These are phyloP conservation scores for Pyrocephalus nanus DNA, from an alignment of 2,797 vertebrate species.

Conservation along the genomic window DNA sequence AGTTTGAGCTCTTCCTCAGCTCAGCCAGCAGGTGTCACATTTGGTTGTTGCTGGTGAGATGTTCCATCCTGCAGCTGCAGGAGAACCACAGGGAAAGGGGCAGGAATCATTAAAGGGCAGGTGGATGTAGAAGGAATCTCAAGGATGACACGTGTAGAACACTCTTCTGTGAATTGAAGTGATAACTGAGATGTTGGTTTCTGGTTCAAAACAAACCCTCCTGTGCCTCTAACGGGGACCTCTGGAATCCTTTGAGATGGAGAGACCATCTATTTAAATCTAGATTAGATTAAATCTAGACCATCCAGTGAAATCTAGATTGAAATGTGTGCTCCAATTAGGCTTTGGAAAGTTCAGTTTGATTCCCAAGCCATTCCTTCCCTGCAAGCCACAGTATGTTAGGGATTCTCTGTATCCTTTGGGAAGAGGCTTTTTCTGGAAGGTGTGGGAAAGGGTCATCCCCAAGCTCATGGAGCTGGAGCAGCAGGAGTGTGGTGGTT, in stretches of 20 bases:
- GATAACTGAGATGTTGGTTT: neutral
- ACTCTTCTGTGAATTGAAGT: accelerated
- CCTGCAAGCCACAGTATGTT: neutral
- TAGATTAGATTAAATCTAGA: neutral
- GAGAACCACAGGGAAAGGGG: neutral
- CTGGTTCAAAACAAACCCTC: neutral
- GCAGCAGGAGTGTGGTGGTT: accelerated
- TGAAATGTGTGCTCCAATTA: neutral
- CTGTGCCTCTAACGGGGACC: neutral
- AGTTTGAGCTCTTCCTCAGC: neutral
- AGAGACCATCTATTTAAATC: neutral
- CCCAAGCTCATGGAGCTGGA: neutral
- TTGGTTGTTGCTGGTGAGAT: neutral
- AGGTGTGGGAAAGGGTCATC: neutral
- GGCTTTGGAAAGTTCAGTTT: neutral
- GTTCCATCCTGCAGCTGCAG: neutral
- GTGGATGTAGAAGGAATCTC: no score
- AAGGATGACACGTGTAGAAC: accelerated
- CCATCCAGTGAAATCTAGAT: neutral
- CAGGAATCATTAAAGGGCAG: accelerated
- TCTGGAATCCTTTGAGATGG: neutral
- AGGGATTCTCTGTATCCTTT: no score
- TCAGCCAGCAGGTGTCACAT: conserved; percentile 66
- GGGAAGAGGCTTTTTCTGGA: neutral
- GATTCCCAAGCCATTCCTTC: neutral